Percentiles rank a stretch among this genome's conserved stretches.
phyloP scores from a whole-genome alignment of 2,888 invertebrate genomes.

The Dichetophora obliterata region DNA sequence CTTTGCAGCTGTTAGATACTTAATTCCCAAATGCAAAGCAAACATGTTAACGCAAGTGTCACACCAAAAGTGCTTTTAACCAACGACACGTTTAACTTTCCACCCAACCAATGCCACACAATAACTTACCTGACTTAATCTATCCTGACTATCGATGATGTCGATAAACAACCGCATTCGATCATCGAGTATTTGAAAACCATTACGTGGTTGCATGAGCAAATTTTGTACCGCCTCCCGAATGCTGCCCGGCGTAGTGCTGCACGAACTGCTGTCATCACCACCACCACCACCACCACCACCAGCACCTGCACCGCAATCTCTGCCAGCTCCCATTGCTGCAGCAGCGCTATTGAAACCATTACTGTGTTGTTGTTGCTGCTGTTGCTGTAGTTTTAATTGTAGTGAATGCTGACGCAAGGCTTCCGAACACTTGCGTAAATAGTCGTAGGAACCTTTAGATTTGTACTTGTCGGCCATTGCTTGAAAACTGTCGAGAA shows the following conservation, averaged over 20 bases:
- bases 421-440: constrained; percentile 69
- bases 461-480: constrained; percentile 69
- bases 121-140: constrained; percentile 80
- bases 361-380: constrained; percentile 50
- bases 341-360: constrained; percentile 54
- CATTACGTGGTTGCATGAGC: constrained; percentile 79
- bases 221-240: constrained; percentile 79
- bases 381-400: constrained; percentile 61
- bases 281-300: constrained; percentile 50
- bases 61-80: constrained; percentile 39
- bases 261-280: constrained; percentile 67
- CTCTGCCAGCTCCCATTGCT: constrained; percentile 55
- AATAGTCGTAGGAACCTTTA: constrained; percentile 68
- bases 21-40: constrained; percentile 33
- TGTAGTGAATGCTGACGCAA: constrained; percentile 68
- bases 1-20: neutral
- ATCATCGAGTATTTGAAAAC: constrained; percentile 82
- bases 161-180: constrained; percentile 84
- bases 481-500: constrained; percentile 68
- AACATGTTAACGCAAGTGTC: constrained; percentile 43
- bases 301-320: constrained; percentile 61
- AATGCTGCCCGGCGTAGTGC: constrained; percentile 75
- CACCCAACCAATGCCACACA: constrained; percentile 16
- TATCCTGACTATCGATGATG: constrained; percentile 85
- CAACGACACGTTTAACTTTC: constrained; percentile 39